Conservation (phyloP, 1,140 invertebrate genomes). For the Fopius arisanus region DNA sequence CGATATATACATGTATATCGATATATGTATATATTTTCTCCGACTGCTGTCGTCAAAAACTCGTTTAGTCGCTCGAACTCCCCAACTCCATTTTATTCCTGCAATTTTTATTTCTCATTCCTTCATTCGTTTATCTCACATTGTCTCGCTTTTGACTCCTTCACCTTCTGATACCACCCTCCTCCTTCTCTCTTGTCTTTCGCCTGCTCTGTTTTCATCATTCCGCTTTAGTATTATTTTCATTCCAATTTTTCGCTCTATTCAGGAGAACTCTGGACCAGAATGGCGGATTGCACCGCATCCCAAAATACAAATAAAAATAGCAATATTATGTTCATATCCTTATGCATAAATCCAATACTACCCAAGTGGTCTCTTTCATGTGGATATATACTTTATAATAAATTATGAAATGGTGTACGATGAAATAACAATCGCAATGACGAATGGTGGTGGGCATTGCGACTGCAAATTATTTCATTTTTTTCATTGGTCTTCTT, state of each 20-base stretch:
- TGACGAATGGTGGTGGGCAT: neutral
- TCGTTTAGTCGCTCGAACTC: neutral
- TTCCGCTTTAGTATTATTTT: too few species aligned
- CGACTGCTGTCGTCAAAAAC: constrained; percentile 4
- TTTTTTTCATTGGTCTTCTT: constrained; percentile 9
- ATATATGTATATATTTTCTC: constrained; percentile 16
- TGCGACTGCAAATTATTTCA: neutral
- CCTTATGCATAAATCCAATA: too few species aligned
- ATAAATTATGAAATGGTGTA: too few species aligned
- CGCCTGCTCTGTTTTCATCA: neutral
- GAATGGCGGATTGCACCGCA: too few species aligned
- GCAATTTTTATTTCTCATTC: constrained; percentile 17
- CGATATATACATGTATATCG: too few species aligned
- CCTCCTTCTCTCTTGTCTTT: neutral
- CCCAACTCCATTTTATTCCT: constrained; percentile 2
- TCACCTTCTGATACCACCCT: neutral
- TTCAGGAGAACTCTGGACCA: too few species aligned
- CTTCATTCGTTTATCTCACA: constrained; percentile 20
- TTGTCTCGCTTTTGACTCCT: neutral
- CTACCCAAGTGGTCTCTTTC: too few species aligned
- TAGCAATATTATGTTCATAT: too few species aligned
- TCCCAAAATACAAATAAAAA: too few species aligned
- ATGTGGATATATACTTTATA: too few species aligned
- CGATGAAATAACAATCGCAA: neutral
- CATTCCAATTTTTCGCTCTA: too few species aligned